These are phyloP conservation scores for Drosophila demipolita DNA, from an alignment of 2,888 invertebrate genomes.

Conservation along the genomic window DNA sequence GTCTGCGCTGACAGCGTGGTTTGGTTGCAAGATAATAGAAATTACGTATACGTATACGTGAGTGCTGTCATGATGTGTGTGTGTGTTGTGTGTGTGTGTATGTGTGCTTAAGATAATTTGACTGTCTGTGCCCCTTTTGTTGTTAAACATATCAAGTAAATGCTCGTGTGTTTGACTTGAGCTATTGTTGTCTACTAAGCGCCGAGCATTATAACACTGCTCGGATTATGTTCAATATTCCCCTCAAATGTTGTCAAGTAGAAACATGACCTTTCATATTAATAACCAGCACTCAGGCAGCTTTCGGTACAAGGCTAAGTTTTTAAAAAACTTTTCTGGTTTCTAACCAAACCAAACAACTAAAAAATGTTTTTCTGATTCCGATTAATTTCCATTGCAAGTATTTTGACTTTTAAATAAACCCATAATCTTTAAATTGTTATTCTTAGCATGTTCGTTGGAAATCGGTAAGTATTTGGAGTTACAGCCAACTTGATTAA, in stretches of 20 bases:
- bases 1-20: slow-evolving; percentile 14
- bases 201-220: slow-evolving; percentile 15
- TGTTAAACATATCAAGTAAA: slow-evolving; percentile 36
- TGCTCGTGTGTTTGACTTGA: slow-evolving; percentile 1
- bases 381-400: neutral
- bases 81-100: neutral
- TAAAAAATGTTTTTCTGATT: neutral
- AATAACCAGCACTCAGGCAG: neutral
- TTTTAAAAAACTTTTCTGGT: neutral
- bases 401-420: neutral
- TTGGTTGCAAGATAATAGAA: slow-evolving; percentile 48
- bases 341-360: neutral
- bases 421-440: neutral
- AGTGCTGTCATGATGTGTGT: slow-evolving; percentile 11
- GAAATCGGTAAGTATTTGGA: no score
- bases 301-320: neutral
- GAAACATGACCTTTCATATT: slow-evolving; percentile 3
- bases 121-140: slow-evolving; percentile 29
- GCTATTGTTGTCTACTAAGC: slow-evolving; percentile 29
- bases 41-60: slow-evolving; percentile 56
- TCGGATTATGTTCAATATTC: slow-evolving; percentile 15
- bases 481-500: no score
- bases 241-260: slow-evolving; percentile 1
- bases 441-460: no score
- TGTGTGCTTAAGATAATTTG: slow-evolving; percentile 12